Base-by-base conservation (phyloP, 2,113 vertebrate genomes). In the Lagopus muta region DNA sequence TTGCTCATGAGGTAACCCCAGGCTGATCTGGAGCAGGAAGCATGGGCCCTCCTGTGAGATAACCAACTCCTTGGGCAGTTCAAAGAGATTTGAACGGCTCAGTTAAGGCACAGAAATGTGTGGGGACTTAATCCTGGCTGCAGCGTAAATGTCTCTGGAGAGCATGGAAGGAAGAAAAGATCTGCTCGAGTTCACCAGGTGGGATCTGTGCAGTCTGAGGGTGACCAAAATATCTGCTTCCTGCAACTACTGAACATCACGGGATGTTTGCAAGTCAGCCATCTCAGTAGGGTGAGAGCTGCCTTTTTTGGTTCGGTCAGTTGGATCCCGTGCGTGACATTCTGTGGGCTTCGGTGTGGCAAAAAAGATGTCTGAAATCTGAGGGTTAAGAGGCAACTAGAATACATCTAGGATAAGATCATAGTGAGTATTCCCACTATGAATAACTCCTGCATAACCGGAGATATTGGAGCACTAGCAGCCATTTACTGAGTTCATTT, bases 1-100 rank as follows among this genome's bases (percentile, higher is more conserved):
- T 64, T 50, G 71, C 38, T 47, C 47, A 11, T 94, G 87, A 92
- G 78, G 89, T 95, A 80, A 91, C 89, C 86, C 50, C 20, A 47
- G 72, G 45, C 0, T 0, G 24, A 21, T 2, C 14, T 4, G 92
- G 81, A 89, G 81, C 66, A 85, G 91, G 84, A 94, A 82, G 50
- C 25, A 13, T 24, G 15, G 66, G 27, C 50, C 11, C 4, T 88
- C 27, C 47, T 1, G 1, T 70, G 60, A 38, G 78, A 92, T 95
- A 88, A n/a, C 47, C 7, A 8, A 25, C 28, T 89, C 54, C 50
- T 38, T 28, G 25, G 17, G 71, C 55, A 73, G 38, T 13, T 67
- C 66, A 1, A 2, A 38, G 64, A n/a, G 64, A n/a, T 55, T 66
- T 64, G 60, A 76, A 10, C 45, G 67, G 38, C 57, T 80, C 54